Evolutionary conservation across 2,113 vertebrate genomes (phyloP).

Genomic region (Scomber colias): DNA sequence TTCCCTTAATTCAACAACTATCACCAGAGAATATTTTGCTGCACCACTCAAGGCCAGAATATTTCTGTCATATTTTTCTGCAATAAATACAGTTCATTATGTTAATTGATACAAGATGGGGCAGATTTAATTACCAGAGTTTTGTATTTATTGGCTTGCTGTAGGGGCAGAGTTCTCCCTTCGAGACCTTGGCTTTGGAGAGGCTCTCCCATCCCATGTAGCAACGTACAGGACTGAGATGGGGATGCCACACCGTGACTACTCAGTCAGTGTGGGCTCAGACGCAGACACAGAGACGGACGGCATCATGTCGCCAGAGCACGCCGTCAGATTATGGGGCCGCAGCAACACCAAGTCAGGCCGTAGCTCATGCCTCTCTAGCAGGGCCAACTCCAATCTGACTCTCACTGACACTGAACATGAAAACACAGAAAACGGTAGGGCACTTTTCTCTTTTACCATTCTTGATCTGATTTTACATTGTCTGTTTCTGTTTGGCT

Average conservation of each 20-base stretch:
- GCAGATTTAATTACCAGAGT: conserved; percentile 5
- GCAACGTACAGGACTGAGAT: conserved; percentile 91
- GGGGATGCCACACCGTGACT: conserved; percentile 92
- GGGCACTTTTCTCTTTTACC: conserved; percentile 55
- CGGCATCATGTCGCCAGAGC: conserved; percentile 92
- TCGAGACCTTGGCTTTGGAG: conserved; percentile 91
- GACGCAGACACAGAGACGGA: conserved; percentile 95
- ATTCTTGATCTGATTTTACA: accelerated
- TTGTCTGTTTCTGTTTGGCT: not conserved
- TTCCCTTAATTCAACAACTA: too few relatives aligned
- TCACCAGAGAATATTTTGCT: too few relatives aligned
- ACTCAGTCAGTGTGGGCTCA: conserved; percentile 91
- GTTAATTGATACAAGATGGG: conserved; percentile 18
- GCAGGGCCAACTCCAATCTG: conserved; percentile 97
- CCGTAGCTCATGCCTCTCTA: conserved; percentile 97
- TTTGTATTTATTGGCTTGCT: conserved; percentile 33
- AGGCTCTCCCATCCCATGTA: conserved; percentile 88
- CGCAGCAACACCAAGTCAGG: conserved; percentile 93
- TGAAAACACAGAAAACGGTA: conserved; percentile 96
- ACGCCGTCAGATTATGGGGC: conserved; percentile 93
- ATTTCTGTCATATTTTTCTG: conserved; percentile 20
- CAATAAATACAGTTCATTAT: conserved; percentile 26
- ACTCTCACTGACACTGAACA: conserved; percentile 98
- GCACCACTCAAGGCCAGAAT: conserved; percentile 6
- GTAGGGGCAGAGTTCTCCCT: conserved; percentile 94